Percentiles rank a stretch among this genome's conserved stretches.
phyloP scores from a whole-genome alignment of 2,888 invertebrate species.

The Hirtodrosophila trivittata region DNA sequence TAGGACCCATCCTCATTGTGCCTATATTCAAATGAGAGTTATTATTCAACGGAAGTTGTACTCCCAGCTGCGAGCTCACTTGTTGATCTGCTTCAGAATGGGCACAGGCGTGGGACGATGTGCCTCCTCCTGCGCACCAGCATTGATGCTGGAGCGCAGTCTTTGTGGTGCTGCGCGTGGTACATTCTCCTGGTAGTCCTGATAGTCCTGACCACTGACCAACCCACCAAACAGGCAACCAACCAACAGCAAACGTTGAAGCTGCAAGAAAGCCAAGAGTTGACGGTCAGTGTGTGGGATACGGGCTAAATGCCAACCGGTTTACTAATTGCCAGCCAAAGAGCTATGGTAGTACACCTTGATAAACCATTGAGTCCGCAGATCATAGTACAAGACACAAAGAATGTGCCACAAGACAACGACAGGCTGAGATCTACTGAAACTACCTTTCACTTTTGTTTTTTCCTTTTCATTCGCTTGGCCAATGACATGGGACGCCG shows the following conservation, averaged over 20 bases:
- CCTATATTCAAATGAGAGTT: too few relatives aligned
- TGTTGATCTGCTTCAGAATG: conserved; percentile 94
- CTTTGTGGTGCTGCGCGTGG: conserved; percentile 80
- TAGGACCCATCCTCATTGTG: conserved; percentile 96
- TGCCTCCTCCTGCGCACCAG: conserved; percentile 65
- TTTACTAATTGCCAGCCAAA: conserved; percentile 53
- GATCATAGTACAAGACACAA: conserved; percentile 9
- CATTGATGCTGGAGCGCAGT: conserved; percentile 71
- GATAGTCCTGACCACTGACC: conserved; percentile 82
- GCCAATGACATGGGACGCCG: conserved; percentile 70
- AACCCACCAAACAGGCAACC: conserved; percentile 64
- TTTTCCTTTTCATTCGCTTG: conserved; percentile 38
- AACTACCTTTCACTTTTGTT: conserved; percentile 74
- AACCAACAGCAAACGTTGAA: conserved; percentile 70
- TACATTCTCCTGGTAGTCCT: conserved; percentile 82
- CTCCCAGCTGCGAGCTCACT: conserved; percentile 83
- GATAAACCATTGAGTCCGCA: conserved; percentile 48
- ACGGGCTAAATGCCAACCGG: conserved; percentile 53
- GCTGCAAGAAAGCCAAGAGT: conserved; percentile 56
- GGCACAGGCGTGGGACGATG: conserved; percentile 87
- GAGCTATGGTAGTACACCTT: conserved; percentile 59
- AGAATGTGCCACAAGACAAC: conserved; percentile 45
- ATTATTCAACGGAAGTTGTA: neutral
- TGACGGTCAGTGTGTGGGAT: conserved; percentile 9
- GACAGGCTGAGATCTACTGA: conserved; percentile 26